Conservation (phyloP, 2,113 vertebrate genomes). For the Tursiops truncatus region DNA sequence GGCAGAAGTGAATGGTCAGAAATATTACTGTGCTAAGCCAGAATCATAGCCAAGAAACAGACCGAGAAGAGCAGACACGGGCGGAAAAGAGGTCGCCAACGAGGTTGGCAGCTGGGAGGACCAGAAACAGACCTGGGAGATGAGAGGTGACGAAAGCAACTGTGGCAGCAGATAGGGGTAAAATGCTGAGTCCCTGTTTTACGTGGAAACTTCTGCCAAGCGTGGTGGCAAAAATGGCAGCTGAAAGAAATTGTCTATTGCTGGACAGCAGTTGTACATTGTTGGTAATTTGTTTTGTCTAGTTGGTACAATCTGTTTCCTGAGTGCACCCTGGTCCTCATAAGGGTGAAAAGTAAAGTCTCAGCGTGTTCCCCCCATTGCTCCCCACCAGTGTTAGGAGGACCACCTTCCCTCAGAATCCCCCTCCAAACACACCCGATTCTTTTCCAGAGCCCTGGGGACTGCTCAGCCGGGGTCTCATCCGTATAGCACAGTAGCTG, state of each 20-base stretch:
- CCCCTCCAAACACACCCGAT: too few species aligned
- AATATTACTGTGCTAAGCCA: not conserved
- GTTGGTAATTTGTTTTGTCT: not conserved
- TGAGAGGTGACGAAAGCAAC: not conserved
- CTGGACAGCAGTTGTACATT: not conserved
- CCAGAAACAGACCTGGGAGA: not conserved
- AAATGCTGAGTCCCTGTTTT: not conserved
- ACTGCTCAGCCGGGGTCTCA: not conserved
- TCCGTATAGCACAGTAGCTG: rapidly evolving
- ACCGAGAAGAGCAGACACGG: not conserved
- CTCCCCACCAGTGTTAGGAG: not conserved
- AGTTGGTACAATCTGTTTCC: not conserved
- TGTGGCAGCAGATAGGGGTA: not conserved
- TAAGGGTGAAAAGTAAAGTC: not conserved
- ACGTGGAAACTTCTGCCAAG: not conserved
- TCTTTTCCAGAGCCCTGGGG: not conserved
- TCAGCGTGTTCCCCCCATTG: not conserved
- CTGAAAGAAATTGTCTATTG: not conserved
- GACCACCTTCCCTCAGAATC: not conserved
- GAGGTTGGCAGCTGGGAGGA: not conserved
- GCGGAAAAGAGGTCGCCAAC: not conserved
- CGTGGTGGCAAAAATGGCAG: not conserved
- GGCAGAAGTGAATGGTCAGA: not conserved
- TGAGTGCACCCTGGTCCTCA: not conserved
- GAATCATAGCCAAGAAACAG: not conserved